A percentile compares a stretch with the other conserved stretches of the same genome.
These are phyloP conservation scores for Euwallacea fornicatus DNA, from an alignment of 1,140 invertebrate species.

Conservation along the genomic window DNA sequence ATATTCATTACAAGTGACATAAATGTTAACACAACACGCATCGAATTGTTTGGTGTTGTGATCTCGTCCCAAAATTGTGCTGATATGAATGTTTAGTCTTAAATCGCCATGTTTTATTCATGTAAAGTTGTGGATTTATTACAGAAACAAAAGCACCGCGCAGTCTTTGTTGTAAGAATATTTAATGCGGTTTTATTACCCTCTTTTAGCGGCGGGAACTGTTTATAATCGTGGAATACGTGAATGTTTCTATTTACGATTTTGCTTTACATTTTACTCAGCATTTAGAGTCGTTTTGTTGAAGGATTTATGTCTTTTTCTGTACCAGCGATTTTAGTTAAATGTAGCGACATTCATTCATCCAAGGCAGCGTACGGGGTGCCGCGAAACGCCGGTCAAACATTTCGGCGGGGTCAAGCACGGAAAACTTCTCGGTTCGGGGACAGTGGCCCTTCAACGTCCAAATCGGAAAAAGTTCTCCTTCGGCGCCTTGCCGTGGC, in stretches of 20 bases:
- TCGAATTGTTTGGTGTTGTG: conserved; percentile 14
- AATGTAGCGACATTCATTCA: background rate
- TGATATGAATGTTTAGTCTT: conserved; percentile 17
- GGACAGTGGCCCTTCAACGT: no score
- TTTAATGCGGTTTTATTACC: conserved; percentile 10
- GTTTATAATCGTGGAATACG: background rate
- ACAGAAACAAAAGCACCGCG: conserved; percentile 16
- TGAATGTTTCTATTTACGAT: background rate
- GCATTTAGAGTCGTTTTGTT: background rate
- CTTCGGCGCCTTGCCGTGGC: no score
- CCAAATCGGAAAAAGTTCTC: no score
- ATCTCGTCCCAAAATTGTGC: conserved; percentile 3
- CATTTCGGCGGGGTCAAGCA: no score
- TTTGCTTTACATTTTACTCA: conserved; percentile 1
- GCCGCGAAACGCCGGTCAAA: no score
- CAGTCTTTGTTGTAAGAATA: conserved; percentile 14
- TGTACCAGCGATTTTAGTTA: background rate
- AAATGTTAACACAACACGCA: conserved; percentile 19
- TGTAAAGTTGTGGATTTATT: conserved; percentile 21
- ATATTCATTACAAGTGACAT: conserved; percentile 21
- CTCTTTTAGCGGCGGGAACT: background rate
- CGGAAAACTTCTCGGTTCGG: no score
- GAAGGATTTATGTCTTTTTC: background rate
- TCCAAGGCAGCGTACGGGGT: no score
- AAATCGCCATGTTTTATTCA: conserved; percentile 32